Evolutionary conservation across 2,113 vertebrate species (phyloP).

Genomic region (Anolis carolinensis): DNA sequence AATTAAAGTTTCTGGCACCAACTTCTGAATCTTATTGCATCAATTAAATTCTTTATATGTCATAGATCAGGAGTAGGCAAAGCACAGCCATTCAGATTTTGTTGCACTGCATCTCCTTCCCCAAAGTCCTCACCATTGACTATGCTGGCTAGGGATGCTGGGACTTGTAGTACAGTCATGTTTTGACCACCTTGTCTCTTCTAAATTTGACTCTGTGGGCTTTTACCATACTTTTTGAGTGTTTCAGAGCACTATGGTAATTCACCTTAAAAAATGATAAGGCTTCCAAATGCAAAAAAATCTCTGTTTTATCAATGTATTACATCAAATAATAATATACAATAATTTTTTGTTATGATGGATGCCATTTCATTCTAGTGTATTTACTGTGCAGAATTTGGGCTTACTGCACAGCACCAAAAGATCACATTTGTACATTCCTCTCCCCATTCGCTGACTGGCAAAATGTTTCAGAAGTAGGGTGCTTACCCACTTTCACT

Average conservation of each 20-base stretch:
- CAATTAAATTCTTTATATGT: not conserved
- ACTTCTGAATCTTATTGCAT: not conserved
- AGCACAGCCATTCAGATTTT: too few species aligned
- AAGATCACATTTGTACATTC: too few species aligned
- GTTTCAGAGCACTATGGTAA: not conserved
- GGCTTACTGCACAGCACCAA: not conserved
- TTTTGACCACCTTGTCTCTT: too few species aligned
- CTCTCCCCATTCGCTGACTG: not conserved
- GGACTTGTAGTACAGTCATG: too few species aligned
- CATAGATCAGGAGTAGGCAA: not conserved
- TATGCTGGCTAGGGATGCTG: too few species aligned
- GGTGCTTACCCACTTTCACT: not conserved
- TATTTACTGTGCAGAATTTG: not conserved
- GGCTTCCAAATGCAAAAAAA: not conserved
- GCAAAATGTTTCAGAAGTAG: not conserved
- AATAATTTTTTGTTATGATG: not conserved
- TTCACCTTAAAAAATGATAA: not conserved
- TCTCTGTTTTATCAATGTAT: not conserved
- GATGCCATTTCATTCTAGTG: not conserved
- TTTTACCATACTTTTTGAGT: not conserved
- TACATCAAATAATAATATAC: not conserved
- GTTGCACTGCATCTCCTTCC: too few species aligned
- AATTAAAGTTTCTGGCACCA: not conserved
- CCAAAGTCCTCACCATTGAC: too few species aligned
- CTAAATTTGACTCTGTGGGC: not conserved